phyloP scores from a whole-genome alignment of 2,888 invertebrate genomes.

The Parelbella ahira region DNA sequence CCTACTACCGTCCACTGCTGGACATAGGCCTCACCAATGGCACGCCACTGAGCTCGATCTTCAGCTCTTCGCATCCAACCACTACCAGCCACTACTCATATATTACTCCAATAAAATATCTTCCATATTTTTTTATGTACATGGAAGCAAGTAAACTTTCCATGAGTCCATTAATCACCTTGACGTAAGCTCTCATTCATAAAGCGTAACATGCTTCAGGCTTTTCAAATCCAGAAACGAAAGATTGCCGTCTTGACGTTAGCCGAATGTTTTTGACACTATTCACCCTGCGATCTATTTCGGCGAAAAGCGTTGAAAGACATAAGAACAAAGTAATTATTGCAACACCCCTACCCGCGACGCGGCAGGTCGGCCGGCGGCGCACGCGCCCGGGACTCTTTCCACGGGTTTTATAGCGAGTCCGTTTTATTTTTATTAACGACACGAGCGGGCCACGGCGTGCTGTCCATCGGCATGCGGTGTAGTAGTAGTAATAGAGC shows the following conservation, averaged over 20 bases:
- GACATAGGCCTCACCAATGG: too few relatives aligned
- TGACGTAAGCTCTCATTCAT: slow-evolving; percentile 73
- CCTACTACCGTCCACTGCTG: too few relatives aligned
- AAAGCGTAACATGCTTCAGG: slow-evolving; percentile 45
- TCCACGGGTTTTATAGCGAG: slow-evolving; percentile 45
- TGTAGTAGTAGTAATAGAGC: slow-evolving; percentile 61
- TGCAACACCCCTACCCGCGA: slow-evolving; percentile 33
- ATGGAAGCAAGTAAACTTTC: too few relatives aligned
- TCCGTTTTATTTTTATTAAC: slow-evolving; percentile 63
- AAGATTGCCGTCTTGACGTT: slow-evolving; percentile 32
- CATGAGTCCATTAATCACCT: slow-evolving; percentile 30
- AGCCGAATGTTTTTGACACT: slow-evolving; percentile 37
- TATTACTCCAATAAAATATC: too few relatives aligned
- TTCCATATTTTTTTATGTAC: too few relatives aligned
- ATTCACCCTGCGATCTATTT: slow-evolving; percentile 38
- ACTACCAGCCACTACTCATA: too few relatives aligned
- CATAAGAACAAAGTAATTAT: slow-evolving; percentile 30
- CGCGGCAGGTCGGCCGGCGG: slow-evolving; percentile 19
- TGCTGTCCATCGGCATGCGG: slow-evolving; percentile 34
- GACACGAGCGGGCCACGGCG: slow-evolving; percentile 40
- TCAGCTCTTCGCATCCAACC: too few relatives aligned
- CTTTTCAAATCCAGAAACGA: slow-evolving; percentile 42
- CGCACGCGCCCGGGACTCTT: slow-evolving; percentile 29
- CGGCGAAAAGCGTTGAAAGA: slow-evolving; percentile 34
- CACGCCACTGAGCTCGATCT: too few relatives aligned